A percentile compares a stretch with the other conserved stretches of the same genome.
Evolutionary conservation across 1,140 invertebrate species (phyloP).

Genomic region (Sinella curviseta): DNA sequence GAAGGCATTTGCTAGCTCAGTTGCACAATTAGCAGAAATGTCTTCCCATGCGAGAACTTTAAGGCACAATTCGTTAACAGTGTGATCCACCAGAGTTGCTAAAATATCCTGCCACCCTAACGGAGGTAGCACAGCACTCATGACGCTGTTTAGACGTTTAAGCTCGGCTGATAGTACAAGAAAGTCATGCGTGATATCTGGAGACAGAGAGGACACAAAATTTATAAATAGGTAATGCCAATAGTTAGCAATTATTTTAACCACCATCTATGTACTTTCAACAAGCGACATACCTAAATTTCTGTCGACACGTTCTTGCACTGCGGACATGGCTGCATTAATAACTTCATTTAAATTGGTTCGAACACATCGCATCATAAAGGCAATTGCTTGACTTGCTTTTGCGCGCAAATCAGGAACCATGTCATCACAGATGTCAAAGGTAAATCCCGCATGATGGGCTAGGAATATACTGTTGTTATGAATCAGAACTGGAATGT

Average conservation of each 20-base stretch:
- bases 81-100: conserved; percentile 64
- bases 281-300: conserved; percentile 65
- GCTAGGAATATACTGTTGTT: conserved; percentile 90
- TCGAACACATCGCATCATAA: conserved; percentile 66
- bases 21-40: conserved; percentile 65
- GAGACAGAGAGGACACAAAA: not conserved
- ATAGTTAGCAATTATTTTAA: not conserved
- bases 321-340: conserved; percentile 71
- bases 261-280: not conserved
- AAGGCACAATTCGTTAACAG: conserved; percentile 63
- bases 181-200: conserved; percentile 39
- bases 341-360: conserved; percentile 68
- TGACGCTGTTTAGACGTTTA: conserved; percentile 33
- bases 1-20: conserved; percentile 62
- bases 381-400: conserved; percentile 61
- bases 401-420: conserved; percentile 56
- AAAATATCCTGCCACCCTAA: conserved; percentile 48
- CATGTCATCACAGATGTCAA: conserved; percentile 59
- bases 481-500: conserved; percentile 79
- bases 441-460: conserved; percentile 70
- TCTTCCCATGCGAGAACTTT: conserved; percentile 65
- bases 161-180: conserved; percentile 36
- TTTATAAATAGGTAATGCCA: no score
- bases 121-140: conserved; percentile 37
- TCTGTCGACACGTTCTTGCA: conserved; percentile 70